Percentiles rank a stretch among this genome's conserved stretches.
phyloP scores from a whole-genome alignment of 2,113 vertebrate species.

The Regulus satrapa region DNA sequence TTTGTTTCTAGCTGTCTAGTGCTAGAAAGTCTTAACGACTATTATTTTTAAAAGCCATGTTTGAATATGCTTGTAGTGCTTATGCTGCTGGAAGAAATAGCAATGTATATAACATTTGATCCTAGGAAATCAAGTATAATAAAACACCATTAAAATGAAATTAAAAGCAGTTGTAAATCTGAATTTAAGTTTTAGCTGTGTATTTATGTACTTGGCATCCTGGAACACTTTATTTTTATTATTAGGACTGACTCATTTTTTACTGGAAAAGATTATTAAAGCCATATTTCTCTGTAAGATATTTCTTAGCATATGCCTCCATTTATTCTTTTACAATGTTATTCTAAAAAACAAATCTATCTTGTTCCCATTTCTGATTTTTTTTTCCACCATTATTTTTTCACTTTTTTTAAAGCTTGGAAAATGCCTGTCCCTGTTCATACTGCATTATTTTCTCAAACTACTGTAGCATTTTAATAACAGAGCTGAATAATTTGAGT shows the following conservation, averaged over 20 bases:
- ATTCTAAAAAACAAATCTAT: background rate
- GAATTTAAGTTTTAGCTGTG: background rate
- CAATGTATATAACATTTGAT: background rate
- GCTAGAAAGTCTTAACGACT: background rate
- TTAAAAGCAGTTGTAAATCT: background rate
- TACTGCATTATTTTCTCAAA: background rate
- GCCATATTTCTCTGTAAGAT: background rate
- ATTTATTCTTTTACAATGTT: background rate
- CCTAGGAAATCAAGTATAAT: background rate
- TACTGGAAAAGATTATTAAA: slow-evolving; percentile 13
- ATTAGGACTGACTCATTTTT: background rate
- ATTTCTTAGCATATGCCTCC: background rate
- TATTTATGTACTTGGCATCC: background rate
- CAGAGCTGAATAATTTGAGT: background rate
- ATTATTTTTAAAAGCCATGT: background rate
- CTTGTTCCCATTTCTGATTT: background rate
- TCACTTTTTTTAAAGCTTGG: background rate
- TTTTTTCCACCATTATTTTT: background rate
- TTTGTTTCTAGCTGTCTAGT: background rate
- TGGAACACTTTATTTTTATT: background rate
- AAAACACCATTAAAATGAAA: background rate
- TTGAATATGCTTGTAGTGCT: background rate
- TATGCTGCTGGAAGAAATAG: background rate
- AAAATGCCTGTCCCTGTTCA: background rate
- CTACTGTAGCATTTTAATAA: background rate